Evolutionary conservation across 2,113 vertebrate genomes (phyloP).

Genomic region (Sphaerodactylus townsendi): DNA sequence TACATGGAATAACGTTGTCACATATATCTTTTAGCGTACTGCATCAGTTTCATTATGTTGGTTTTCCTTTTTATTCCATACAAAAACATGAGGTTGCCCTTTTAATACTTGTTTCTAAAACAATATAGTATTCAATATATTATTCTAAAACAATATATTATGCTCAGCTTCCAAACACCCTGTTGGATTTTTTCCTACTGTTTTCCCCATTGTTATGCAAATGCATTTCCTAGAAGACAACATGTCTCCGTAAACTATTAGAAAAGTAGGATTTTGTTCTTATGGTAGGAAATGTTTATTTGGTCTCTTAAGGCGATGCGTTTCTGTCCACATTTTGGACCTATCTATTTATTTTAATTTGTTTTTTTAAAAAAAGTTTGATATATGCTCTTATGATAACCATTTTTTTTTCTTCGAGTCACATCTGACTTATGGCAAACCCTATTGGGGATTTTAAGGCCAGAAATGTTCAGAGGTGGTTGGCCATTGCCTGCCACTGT

Average conservation of each 20-base stretch:
- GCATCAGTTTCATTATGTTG: constrained; percentile 19
- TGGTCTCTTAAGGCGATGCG: constrained; percentile 24
- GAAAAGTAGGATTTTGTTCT: constrained; percentile 47
- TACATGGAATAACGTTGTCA: background rate
- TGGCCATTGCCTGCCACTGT: too few species aligned
- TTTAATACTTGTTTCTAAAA: constrained; percentile 1
- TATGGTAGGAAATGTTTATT: constrained; percentile 15
- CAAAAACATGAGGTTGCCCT: background rate
- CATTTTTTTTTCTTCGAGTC: background rate
- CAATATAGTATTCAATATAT: constrained; percentile 17
- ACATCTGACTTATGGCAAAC: too few species aligned
- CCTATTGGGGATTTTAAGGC: too few species aligned
- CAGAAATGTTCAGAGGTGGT: too few species aligned
- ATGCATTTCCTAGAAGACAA: constrained; percentile 53
- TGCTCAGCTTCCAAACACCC: constrained; percentile 31
- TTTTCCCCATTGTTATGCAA: constrained; percentile 34
- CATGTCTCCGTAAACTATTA: constrained; percentile 27
- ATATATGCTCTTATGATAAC: constrained; percentile 22
- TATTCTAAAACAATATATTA: constrained; percentile 44
- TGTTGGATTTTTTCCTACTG: constrained; percentile 38
- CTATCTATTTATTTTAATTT: background rate
- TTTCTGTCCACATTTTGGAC: background rate
- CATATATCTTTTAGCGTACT: background rate
- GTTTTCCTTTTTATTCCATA: constrained; percentile 9
- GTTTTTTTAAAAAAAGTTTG: background rate